phyloP scores from a whole-genome alignment of 2,113 vertebrate genomes.

The Aegotheles bennettii region DNA sequence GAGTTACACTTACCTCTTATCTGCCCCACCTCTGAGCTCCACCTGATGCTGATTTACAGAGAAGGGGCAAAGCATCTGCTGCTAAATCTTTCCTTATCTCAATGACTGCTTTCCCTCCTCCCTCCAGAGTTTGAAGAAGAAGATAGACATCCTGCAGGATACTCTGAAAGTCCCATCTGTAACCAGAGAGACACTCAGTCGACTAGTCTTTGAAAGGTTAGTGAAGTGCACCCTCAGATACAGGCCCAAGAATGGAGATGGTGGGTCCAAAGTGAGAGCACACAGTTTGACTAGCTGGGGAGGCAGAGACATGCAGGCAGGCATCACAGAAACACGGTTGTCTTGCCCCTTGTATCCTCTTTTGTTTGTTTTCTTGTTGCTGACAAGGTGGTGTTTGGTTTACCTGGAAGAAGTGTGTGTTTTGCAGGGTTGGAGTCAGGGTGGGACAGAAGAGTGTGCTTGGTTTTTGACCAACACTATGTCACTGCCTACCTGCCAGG shows the following conservation, averaged over 20 bases:
- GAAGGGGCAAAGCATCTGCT: neutral
- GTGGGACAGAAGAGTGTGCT: neutral
- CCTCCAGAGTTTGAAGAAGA: conserved; percentile 90
- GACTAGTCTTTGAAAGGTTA: conserved; percentile 92
- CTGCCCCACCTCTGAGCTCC: neutral
- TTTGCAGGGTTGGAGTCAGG: neutral
- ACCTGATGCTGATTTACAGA: neutral
- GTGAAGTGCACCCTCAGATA: neutral
- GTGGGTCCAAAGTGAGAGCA: neutral
- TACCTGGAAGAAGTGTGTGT: neutral
- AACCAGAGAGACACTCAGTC: conserved; percentile 86
- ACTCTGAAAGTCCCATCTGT: conserved; percentile 87
- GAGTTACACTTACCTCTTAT: neutral
- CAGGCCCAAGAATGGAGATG: neutral
- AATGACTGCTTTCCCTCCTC: neutral
- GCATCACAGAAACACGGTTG: neutral
- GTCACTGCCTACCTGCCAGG: neutral
- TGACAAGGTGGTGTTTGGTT: neutral
- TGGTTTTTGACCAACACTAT: neutral
- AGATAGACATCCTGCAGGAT: conserved; percentile 89
- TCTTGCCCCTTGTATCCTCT: neutral
- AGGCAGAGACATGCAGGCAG: neutral
- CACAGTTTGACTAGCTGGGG: neutral
- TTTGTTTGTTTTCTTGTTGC: neutral
- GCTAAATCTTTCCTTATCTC: neutral